Conservation (phyloP, 2,797 vertebrate species). For the Sebastes vulpes region DNA sequence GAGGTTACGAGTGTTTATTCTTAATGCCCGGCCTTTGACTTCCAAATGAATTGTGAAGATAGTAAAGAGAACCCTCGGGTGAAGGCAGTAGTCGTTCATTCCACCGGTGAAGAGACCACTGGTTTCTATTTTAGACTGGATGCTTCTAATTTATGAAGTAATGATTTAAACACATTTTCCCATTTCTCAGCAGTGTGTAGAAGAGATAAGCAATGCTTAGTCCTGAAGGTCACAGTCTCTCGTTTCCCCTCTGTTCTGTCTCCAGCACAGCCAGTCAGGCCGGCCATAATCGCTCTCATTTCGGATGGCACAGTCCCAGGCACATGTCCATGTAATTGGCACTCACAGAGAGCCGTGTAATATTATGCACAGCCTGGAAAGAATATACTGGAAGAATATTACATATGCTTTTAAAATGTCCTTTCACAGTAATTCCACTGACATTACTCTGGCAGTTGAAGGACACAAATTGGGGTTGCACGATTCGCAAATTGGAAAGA, state of each 20-base stretch:
- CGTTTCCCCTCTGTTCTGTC: conserved; percentile 26
- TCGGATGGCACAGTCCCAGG: conserved; percentile 25
- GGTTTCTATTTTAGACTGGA: conserved; percentile 5
- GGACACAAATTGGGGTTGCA: conserved; percentile 18
- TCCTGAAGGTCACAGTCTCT: conserved; percentile 52
- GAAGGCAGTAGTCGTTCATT: not conserved
- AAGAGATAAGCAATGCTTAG: conserved; percentile 37
- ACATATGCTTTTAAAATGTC: conserved; percentile 48
- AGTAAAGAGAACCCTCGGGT: conserved; percentile 1
- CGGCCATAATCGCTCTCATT: conserved; percentile 49
- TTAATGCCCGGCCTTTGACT: conserved; percentile 20
- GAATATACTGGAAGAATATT: conserved; percentile 30
- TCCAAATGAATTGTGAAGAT: conserved; percentile 28
- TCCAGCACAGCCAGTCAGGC: conserved; percentile 38
- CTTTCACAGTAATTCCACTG: conserved; percentile 31
- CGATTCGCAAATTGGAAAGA: conserved; percentile 5
- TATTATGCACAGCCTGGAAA: conserved; percentile 43
- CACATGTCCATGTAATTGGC: conserved; percentile 53
- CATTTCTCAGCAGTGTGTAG: conserved; percentile 24
- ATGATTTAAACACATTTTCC: conserved; percentile 46
- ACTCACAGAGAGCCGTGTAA: conserved; percentile 35
- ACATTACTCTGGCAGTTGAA: conserved; percentile 31
- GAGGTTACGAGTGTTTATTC: conserved; percentile 15
- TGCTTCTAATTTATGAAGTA: conserved; percentile 56
- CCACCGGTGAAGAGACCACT: not conserved